phyloP scores from a whole-genome alignment of 92 coral and sea anemone species.

The Epizoanthus ramosus region DNA sequence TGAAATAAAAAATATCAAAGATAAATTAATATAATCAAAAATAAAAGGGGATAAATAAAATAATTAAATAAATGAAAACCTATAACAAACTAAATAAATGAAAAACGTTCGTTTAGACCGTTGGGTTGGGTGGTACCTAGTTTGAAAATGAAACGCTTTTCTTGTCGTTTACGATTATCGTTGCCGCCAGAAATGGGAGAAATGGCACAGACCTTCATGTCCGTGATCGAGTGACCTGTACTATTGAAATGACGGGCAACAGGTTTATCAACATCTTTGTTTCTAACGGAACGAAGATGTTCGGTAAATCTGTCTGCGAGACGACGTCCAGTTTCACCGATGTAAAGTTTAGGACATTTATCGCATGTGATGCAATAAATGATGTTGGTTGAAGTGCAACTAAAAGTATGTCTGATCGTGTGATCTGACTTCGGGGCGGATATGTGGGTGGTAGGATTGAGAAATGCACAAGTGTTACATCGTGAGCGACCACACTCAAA shows the following conservation, averaged over 20 bases:
- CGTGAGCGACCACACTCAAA: constrained; percentile 29
- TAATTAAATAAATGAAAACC: constrained; percentile 12
- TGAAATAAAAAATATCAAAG: too few relatives aligned
- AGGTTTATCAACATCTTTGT: constrained; percentile 5
- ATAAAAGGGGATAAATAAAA: constrained; percentile 7
- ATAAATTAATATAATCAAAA: constrained; percentile 3
- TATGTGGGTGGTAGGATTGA: constrained; percentile 21
- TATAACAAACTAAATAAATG: constrained; percentile 23
- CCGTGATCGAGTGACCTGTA: not conserved
- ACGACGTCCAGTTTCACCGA: constrained; percentile 37
- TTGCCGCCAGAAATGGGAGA: constrained; percentile 12
- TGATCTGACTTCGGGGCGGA: constrained; percentile 28
- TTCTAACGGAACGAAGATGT: constrained; percentile 1
- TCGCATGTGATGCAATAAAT: constrained; percentile 28
- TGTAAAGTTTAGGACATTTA: constrained; percentile 7
- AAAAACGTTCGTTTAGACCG: constrained; percentile 28
- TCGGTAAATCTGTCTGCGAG: constrained; percentile 23
- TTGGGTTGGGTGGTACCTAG: constrained; percentile 41
- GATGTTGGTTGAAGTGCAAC: constrained; percentile 15
- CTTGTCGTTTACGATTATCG: constrained; percentile 33
- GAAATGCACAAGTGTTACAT: constrained; percentile 27
- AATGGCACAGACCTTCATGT: constrained; percentile 30
- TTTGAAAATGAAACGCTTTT: constrained; percentile 42
- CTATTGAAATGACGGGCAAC: constrained; percentile 11
- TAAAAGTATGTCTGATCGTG: constrained; percentile 19